A percentile compares a stretch with the other conserved stretches of the same genome.
These are phyloP conservation scores for Acropora yongei DNA, from an alignment of 64 coral and sea anemone genomes.

Conservation along the genomic window DNA sequence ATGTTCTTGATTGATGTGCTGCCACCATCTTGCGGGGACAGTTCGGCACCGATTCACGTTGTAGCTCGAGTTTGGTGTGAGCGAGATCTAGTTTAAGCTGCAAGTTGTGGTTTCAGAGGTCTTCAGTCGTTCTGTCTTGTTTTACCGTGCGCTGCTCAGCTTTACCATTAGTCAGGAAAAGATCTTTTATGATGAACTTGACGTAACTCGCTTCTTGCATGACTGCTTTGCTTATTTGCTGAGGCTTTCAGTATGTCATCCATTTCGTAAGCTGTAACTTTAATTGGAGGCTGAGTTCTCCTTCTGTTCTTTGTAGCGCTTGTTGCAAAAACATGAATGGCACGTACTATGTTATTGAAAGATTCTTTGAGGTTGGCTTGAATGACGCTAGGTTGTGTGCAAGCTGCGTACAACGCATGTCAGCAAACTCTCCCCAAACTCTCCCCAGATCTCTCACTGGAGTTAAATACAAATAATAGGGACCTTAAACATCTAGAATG, in stretches of 20 bases:
- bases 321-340: background rate
- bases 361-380: too few relatives aligned
- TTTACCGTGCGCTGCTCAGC: background rate
- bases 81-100: slow-evolving; percentile 46
- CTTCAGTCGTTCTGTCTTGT: slow-evolving; percentile 4
- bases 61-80: slow-evolving; percentile 45
- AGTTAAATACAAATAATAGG: too few relatives aligned
- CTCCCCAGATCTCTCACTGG: too few relatives aligned
- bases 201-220: slow-evolving; percentile 30
- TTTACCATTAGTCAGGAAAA: background rate
- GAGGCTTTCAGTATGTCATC: background rate
- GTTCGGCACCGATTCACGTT: background rate
- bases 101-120: slow-evolving; percentile 43
- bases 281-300: background rate
- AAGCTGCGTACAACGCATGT: too few relatives aligned
- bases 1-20: background rate
- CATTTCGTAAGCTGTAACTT: background rate
- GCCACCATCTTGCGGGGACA: background rate
- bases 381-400: too few relatives aligned
- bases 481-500: too few relatives aligned
- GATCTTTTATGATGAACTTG: slow-evolving; percentile 9
- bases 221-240: slow-evolving; percentile 28
- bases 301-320: slow-evolving; percentile 1
- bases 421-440: too few relatives aligned
- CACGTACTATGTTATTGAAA: background rate